phyloP scores from a whole-genome alignment of 1,140 invertebrate genomes.

The Drosophila rhopaloa region DNA sequence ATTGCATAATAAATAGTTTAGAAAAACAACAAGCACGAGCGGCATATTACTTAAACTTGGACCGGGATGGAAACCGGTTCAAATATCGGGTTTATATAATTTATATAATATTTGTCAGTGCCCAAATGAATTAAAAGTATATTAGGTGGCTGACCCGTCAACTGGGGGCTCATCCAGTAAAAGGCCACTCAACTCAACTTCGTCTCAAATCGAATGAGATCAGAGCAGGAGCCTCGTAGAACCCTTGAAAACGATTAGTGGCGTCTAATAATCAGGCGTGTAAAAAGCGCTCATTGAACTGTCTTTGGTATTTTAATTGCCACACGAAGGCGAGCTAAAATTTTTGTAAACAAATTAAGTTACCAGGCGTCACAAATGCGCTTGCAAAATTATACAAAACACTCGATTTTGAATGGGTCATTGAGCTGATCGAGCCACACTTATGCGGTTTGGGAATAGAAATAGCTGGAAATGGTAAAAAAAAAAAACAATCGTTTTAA shows the following conservation, averaged over 20 bases:
- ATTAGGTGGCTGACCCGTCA: conserved; percentile 51
- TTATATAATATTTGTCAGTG: conserved; percentile 60
- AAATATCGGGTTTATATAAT: conserved; percentile 68
- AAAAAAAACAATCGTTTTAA: conserved; percentile 30
- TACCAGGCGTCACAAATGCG: conserved; percentile 28
- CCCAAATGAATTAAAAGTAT: conserved; percentile 34
- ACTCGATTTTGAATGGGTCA: conserved; percentile 41
- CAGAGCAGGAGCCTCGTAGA: conserved; percentile 42
- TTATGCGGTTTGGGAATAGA: conserved; percentile 14
- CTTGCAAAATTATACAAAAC: conserved; percentile 34
- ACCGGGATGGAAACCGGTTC: conserved; percentile 57
- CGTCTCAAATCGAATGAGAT: conserved; percentile 19
- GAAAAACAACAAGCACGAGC: conserved; percentile 52
- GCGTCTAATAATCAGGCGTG: conserved; percentile 11
- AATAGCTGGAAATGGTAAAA: conserved; percentile 7
- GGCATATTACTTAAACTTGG: conserved; percentile 48
- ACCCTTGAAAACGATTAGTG: conserved; percentile 37
- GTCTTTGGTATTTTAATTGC: conserved; percentile 27
- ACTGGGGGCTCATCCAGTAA: conserved; percentile 8
- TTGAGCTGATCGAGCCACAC: conserved; percentile 22
- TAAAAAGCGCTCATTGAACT: conserved; percentile 59
- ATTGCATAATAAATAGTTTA: conserved; percentile 72
- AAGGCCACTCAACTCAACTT: conserved; percentile 65
- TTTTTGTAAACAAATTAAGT: conserved; percentile 33
- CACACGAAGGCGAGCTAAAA: conserved; percentile 6